Evolutionary conservation across 2,888 invertebrate genomes (phyloP).

Genomic region (Rhyacophila evoluta): DNA sequence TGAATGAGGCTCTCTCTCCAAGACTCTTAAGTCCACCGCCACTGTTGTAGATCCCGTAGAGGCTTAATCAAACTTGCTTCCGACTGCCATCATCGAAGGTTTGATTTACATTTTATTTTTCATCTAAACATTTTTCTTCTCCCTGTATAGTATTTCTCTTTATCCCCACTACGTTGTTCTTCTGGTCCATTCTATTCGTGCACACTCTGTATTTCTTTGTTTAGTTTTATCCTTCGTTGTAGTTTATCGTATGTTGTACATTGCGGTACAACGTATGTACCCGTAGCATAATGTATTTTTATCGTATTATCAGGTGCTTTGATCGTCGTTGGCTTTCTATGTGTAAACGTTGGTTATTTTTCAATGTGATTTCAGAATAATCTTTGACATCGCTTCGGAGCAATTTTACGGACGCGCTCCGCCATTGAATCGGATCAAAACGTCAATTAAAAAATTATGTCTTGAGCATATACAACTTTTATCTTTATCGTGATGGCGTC

Average conservation of each 20-base stretch:
- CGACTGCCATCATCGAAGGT: slow-evolving; percentile 53
- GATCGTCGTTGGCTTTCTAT: slow-evolving; percentile 42
- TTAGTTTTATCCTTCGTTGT: slow-evolving; percentile 15
- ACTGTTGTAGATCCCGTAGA: slow-evolving; percentile 48
- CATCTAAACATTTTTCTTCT: slow-evolving; percentile 15
- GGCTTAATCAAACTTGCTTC: slow-evolving; percentile 53
- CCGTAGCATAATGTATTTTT: slow-evolving; percentile 5
- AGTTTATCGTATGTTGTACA: slow-evolving; percentile 4
- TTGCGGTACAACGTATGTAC: not conserved
- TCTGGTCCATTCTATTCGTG: slow-evolving; percentile 37
- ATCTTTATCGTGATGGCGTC: slow-evolving; percentile 7
- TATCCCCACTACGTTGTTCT: slow-evolving; percentile 10
- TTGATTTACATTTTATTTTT: slow-evolving; percentile 45
- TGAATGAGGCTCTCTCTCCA: slow-evolving; percentile 26
- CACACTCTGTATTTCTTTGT: slow-evolving; percentile 38
- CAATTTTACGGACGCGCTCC: slow-evolving; percentile 39
- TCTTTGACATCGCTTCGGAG: slow-evolving; percentile 20
- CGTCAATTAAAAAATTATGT: slow-evolving; percentile 1
- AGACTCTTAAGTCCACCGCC: slow-evolving; percentile 25
- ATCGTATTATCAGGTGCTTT: slow-evolving; percentile 37
- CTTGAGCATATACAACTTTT: slow-evolving; percentile 30
- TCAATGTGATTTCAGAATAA: slow-evolving; percentile 32
- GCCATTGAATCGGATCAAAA: not conserved
- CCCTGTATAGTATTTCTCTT: slow-evolving; percentile 21
- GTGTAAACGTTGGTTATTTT: slow-evolving; percentile 34